Conservation (phyloP, 2,113 vertebrate species). For the Mola mola region DNA sequence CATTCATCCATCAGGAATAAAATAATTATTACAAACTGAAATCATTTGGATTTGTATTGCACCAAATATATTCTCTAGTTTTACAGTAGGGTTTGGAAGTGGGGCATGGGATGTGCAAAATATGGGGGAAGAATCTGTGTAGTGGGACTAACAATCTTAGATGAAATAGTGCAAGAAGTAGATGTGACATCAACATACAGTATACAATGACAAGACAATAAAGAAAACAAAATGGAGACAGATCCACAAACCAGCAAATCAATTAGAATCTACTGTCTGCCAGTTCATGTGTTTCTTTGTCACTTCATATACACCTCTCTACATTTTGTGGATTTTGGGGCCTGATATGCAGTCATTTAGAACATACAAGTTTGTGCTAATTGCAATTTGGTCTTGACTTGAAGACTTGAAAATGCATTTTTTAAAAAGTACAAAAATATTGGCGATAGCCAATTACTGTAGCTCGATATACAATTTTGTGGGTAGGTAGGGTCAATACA, state of each 20-base stretch:
- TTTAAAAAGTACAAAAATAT: not conserved
- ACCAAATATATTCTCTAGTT: constrained; percentile 68
- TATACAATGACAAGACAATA: constrained; percentile 50
- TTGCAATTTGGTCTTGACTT: constrained; percentile 1
- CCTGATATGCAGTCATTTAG: not conserved
- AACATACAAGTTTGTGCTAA: constrained; percentile 3
- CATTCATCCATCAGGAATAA: constrained; percentile 74
- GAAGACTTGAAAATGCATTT: no score
- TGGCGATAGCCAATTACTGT: constrained; percentile 14
- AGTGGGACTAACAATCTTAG: constrained; percentile 74
- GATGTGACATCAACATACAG: constrained; percentile 46
- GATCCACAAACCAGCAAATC: constrained; percentile 24
- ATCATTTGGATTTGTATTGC: constrained; percentile 77
- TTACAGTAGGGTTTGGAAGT: constrained; percentile 67
- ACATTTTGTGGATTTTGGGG: not conserved
- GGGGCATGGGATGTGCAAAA: constrained; percentile 71
- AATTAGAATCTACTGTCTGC: constrained; percentile 39
- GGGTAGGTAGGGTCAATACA: not conserved
- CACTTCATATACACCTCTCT: constrained; percentile 16
- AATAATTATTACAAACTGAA: constrained; percentile 69
- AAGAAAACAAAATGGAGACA: constrained; percentile 13
- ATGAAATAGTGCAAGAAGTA: constrained; percentile 76
- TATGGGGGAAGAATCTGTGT: constrained; percentile 43
- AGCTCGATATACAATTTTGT: not conserved
- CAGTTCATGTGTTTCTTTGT: constrained; percentile 33